Evolutionary conservation across 2,113 vertebrate genomes (phyloP).

Genomic region (Tricholaema leucomelas): DNA sequence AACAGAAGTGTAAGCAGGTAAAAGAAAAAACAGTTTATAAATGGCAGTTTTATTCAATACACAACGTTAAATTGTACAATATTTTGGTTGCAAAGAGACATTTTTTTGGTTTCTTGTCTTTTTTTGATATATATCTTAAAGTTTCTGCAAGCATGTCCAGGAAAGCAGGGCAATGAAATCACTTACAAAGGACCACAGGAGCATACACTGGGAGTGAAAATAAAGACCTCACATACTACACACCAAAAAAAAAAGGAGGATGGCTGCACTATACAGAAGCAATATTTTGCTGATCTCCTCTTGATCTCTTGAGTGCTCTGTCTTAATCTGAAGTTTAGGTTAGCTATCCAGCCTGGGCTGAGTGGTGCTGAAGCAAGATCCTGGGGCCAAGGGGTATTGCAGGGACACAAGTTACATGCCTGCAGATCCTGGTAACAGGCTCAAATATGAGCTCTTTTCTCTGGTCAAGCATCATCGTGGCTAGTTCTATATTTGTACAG

Average conservation of each 20-base stretch:
- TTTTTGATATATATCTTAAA: background rate
- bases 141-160: conserved; percentile 21
- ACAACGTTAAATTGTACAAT: background rate
- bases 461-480: background rate
- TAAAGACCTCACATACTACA: background rate
- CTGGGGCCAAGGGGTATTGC: background rate
- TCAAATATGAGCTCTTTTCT: background rate
- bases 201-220: background rate
- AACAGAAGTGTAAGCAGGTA: conserved; percentile 31
- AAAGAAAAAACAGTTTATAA: conserved; percentile 9
- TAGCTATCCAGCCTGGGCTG: background rate
- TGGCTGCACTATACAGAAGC: background rate
- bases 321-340: background rate
- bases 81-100: background rate
- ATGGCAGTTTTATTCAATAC: background rate
- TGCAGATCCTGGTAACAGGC: background rate
- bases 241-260: background rate
- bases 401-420: background rate
- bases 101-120: background rate
- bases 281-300: background rate
- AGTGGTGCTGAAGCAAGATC: background rate
- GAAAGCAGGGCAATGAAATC: background rate
- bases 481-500: conserved; percentile 36
- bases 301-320: background rate
- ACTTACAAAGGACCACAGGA: conserved; percentile 1